Evolutionary conservation across 2,113 vertebrate genomes (phyloP), one percentile per base, ranked within the genome.

Genomic region (Pituophis catenifer): DNA sequence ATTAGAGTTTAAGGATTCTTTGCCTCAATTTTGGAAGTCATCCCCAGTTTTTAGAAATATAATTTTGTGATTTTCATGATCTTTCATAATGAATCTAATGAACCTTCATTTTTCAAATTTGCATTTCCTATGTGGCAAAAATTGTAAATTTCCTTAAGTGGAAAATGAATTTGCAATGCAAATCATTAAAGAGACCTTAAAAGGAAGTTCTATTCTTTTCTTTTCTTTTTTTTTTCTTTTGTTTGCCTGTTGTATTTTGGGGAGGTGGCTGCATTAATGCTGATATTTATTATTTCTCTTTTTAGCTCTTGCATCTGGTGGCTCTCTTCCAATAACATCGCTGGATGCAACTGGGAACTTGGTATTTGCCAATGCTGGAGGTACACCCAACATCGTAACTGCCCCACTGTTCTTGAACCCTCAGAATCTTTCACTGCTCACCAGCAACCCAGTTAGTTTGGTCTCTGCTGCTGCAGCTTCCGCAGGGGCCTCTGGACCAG

Each of bases 351-450:
- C 98, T 95, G 97, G 99, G 91, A 99, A 99, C 98, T 98, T 99
- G 96, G 98, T 99, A 95, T 99, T 99, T 94, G 98, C 99, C 97
- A 98, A 98, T 87, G 98, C 98, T 3, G 98, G 99, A 93, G 98
- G 97, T 95, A 98, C 98, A 91, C 98, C 98, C 96, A 99, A 99
- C 98, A 98, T 99, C 94, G 98, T 99, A 97, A 99, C 99, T 94
- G 98, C 98, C 87, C 99, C 99, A n/a, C 98, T 99, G 96, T 99
- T 99, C 98, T 98, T 99, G 97, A 99, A 98, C 97, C 99, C 99
- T 96, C 99, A 99, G 98, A 99, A 99, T 98, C 98, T 99, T 97
- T 99, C 99, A 96, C 98, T 99, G 98, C 98, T 99, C 97, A 99
- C 99, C 98, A 99, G 99, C 98, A 99, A 99, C 98, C 99, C 99